Percentiles rank a stretch among this genome's conserved stretches.
Evolutionary conservation across 2,888 invertebrate genomes (phyloP).

Genomic region (Drosophila atripex): DNA sequence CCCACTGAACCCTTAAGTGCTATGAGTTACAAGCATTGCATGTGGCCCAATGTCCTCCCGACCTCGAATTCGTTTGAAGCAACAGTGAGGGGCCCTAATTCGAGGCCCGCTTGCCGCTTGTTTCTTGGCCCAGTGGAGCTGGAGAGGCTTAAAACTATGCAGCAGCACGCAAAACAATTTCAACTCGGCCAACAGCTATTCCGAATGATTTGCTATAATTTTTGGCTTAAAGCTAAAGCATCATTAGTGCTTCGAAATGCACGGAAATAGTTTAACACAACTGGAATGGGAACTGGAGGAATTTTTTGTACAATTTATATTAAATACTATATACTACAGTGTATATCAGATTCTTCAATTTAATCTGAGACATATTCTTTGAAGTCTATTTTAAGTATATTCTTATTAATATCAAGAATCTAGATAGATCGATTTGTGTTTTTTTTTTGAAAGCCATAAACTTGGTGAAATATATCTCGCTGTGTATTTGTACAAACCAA

Average conservation of each 20-base stretch:
- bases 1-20: conserved; percentile 44
- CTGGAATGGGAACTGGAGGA: no score
- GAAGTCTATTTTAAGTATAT: no score
- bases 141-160: conserved; percentile 59
- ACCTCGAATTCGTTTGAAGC: conserved; percentile 36
- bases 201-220: conserved; percentile 35
- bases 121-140: conserved; percentile 3
- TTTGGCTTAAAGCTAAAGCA: conserved; percentile 19
- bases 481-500: background rate
- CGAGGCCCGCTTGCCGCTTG: background rate
- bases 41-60: conserved; percentile 40
- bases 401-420: no score
- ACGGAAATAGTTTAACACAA: background rate
- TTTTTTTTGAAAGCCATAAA: no score
- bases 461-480: background rate
- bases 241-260: background rate
- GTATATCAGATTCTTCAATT: no score
- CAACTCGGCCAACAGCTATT: conserved; percentile 37
- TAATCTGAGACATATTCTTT: no score
- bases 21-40: conserved; percentile 41
- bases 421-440: no score
- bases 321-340: no score
- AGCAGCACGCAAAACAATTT: conserved; percentile 64
- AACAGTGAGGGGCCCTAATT: conserved; percentile 43
- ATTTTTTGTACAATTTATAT: no score